These are phyloP conservation scores for Chauna torquata DNA, from an alignment of 2,113 vertebrate genomes.

Conservation along the genomic window DNA sequence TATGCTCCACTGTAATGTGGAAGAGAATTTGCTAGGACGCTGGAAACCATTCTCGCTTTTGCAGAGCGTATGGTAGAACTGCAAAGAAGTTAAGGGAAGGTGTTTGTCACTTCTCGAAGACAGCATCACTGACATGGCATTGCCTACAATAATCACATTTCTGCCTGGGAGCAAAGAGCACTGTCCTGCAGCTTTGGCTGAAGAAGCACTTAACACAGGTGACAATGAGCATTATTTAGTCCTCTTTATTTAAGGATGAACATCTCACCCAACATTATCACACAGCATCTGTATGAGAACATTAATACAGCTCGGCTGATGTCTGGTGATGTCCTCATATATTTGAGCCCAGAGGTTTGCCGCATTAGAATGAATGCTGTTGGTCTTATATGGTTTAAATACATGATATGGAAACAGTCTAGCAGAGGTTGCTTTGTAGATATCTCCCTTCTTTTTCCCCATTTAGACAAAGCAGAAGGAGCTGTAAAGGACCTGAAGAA, in stretches of 20 bases:
- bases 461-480: neutral
- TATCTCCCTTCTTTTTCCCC: neutral
- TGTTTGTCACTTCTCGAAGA: neutral
- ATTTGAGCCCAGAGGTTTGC: neutral
- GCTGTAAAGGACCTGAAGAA: neutral
- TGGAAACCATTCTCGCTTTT: neutral
- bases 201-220: neutral
- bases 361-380: fast-evolving
- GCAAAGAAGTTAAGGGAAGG: neutral
- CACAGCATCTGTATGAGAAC: neutral
- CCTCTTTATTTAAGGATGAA: neutral
- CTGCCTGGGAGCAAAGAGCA: neutral
- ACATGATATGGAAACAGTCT: neutral
- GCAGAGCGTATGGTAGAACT: neutral
- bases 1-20: neutral
- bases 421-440: neutral
- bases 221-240: neutral
- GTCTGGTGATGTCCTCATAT: neutral
- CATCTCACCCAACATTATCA: neutral
- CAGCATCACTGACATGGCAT: neutral
- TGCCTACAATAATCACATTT: neutral
- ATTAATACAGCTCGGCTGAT: neutral
- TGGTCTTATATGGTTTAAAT: neutral
- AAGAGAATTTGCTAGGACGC: neutral
- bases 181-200: neutral